Percentiles rank a stretch among this genome's conserved stretches.
These are phyloP conservation scores for Piprites chloris DNA, from an alignment of 2,113 vertebrate genomes.

Conservation along the genomic window DNA sequence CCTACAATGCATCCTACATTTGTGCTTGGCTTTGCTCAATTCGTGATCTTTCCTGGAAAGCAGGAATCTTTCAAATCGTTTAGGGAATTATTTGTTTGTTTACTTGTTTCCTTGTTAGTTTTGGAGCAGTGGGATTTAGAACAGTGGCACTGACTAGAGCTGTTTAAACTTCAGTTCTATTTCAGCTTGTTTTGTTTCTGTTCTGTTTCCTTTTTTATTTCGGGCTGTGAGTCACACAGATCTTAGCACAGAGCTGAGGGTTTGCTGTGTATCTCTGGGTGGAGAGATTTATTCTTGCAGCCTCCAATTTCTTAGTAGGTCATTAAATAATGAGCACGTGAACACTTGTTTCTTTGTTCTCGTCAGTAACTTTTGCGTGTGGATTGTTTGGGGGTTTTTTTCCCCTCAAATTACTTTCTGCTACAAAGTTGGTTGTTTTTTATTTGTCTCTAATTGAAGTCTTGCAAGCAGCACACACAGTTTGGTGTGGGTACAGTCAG, in stretches of 20 bases:
- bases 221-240: background rate
- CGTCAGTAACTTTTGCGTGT: background rate
- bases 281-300: background rate
- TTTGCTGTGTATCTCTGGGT: background rate
- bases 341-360: background rate
- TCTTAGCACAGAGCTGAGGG: background rate
- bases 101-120: background rate
- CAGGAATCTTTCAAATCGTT: background rate
- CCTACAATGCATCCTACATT: background rate
- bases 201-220: background rate
- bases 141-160: background rate
- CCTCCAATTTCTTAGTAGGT: background rate
- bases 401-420: background rate
- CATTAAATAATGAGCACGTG: background rate
- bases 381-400: background rate
- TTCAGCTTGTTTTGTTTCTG: background rate
- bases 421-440: rapidly evolving
- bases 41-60: background rate
- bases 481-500: background rate
- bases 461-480: rapidly evolving
- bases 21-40: background rate
- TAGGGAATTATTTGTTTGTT: background rate
- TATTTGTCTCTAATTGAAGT: background rate
- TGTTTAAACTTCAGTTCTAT: background rate
- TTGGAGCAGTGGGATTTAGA: background rate